Conservation (phyloP, 2,113 vertebrate genomes). For the Crotalus horridus region DNA sequence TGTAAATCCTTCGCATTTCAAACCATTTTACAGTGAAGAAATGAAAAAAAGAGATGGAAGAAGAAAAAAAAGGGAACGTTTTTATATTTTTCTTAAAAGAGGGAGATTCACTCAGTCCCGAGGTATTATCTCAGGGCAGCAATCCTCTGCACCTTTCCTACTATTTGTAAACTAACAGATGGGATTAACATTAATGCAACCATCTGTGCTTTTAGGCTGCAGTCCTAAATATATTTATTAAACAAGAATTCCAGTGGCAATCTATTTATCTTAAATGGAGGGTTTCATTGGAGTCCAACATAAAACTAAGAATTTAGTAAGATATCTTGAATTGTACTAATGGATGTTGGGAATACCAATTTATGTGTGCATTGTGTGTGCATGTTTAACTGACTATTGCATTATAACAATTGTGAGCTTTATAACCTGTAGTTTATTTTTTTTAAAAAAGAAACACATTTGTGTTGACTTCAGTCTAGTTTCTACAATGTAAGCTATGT, state of each 20-base stretch:
- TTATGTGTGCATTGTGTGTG: not conserved
- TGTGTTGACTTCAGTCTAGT: not conserved
- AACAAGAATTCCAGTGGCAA: not conserved
- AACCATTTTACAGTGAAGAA: not conserved
- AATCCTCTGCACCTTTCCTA: not conserved
- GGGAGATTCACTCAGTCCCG: not conserved
- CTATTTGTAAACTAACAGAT: not conserved
- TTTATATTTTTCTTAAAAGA: not conserved
- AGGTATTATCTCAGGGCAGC: not conserved
- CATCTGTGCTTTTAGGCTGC: not conserved
- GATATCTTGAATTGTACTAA: not conserved
- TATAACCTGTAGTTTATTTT: not conserved
- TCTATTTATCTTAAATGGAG: not conserved
- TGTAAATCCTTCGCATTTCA: not conserved
- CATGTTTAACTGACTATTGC: not conserved
- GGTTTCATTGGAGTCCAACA: not conserved
- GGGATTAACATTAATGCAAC: not conserved
- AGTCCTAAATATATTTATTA: not conserved
- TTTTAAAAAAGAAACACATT: not conserved
- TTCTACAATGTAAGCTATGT: not conserved
- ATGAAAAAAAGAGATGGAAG: not conserved
- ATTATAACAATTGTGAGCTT: not conserved
- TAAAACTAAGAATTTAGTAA: not conserved
- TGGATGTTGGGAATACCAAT: not conserved
- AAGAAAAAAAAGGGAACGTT: not conserved